Conservation (phyloP, 2,797 vertebrate species). For the Megalops cyprinoides region DNA sequence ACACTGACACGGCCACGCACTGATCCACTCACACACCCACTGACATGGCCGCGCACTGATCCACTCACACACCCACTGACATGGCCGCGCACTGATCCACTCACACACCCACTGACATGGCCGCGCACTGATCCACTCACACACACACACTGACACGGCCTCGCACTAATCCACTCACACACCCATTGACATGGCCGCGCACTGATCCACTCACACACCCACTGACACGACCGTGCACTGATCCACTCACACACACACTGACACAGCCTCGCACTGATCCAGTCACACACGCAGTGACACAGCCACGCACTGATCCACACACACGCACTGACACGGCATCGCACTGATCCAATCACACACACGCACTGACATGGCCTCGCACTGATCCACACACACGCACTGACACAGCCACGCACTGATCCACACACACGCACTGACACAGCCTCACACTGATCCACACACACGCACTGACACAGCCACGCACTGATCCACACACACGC, state of each 20-base stretch:
- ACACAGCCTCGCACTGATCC: constrained; percentile 23
- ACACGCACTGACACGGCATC: background rate
- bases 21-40: constrained; percentile 55
- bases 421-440: too few species aligned
- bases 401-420: too few species aligned
- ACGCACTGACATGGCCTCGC: constrained; percentile 8
- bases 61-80: constrained; percentile 33
- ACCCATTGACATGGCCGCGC: too few species aligned
- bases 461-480: background rate
- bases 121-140: constrained; percentile 30
- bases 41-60: constrained; percentile 49
- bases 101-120: constrained; percentile 37
- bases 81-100: constrained; percentile 36
- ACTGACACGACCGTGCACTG: background rate
- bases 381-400: too few species aligned
- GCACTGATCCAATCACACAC: constrained; percentile 17
- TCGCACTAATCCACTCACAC: too few species aligned
- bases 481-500: too few species aligned
- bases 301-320: background rate
- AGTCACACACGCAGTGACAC: constrained; percentile 27
- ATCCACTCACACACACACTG: background rate
- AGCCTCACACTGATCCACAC: too few species aligned
- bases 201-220: too few species aligned
- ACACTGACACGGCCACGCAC: too few species aligned
- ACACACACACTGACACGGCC: constrained; percentile 48